These are phyloP conservation scores for Caenorhabditis brenneri DNA, from an alignment of 1,140 invertebrate species.

Conservation along the genomic window DNA sequence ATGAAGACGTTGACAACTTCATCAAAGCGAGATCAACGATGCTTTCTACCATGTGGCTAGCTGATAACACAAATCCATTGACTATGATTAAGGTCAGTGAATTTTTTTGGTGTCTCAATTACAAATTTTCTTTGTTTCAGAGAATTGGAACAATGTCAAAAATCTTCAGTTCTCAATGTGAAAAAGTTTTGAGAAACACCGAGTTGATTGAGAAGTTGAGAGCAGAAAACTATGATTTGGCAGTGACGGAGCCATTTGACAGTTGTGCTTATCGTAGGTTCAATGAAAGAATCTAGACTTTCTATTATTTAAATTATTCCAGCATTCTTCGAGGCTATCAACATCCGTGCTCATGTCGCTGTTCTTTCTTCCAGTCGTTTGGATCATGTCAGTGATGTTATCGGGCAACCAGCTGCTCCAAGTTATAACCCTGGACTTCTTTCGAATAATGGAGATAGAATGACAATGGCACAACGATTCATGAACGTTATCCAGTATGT, in stretches of 20 bases:
- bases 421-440: constrained; percentile 39
- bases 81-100: background rate
- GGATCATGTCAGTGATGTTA: constrained; percentile 3
- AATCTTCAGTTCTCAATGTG: background rate
- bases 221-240: constrained; percentile 46
- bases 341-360: constrained; percentile 20
- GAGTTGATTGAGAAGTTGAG: constrained; percentile 15
- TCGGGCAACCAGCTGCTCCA: constrained; percentile 19
- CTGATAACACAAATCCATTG: background rate
- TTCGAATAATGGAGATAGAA: background rate
- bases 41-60: background rate
- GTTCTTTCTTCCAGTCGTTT: background rate
- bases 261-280: constrained; percentile 27
- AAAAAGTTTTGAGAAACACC: background rate
- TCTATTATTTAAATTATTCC: background rate
- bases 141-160: background rate
- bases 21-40: background rate
- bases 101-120: too few relatives aligned
- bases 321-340: constrained; percentile 27
- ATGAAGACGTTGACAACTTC: background rate
- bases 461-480: background rate
- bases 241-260: constrained; percentile 27
- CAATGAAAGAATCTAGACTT: background rate
- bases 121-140: background rate
- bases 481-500: constrained; percentile 7